Conservation (phyloP, 2,113 vertebrate species). For the Phrynosoma blainvillii region DNA sequence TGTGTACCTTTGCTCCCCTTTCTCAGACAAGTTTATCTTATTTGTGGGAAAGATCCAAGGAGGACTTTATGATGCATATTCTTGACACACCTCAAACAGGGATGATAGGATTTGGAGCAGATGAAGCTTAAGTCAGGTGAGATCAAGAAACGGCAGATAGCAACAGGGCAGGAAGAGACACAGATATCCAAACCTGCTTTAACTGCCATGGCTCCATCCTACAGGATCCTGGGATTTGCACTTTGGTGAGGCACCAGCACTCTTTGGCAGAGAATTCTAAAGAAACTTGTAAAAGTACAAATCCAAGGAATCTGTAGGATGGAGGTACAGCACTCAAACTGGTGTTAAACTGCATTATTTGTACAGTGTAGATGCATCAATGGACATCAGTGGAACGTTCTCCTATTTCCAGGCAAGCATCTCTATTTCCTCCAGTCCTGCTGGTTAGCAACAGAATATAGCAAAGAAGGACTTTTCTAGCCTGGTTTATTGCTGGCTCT, state of each 20-base stretch:
- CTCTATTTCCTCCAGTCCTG: slow-evolving; percentile 12
- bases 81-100: background rate
- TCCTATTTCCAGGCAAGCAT: background rate
- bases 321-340: too few relatives aligned
- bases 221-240: too few relatives aligned
- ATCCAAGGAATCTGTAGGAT: too few relatives aligned
- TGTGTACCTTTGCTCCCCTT: too few relatives aligned
- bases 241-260: too few relatives aligned
- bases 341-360: too few relatives aligned
- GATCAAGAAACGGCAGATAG: background rate
- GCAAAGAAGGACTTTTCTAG: slow-evolving; percentile 12
- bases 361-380: too few relatives aligned
- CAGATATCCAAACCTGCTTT: background rate
- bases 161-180: background rate
- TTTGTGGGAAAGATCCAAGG: too few relatives aligned
- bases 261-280: too few relatives aligned
- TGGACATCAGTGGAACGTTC: background rate
- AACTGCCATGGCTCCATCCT: too few relatives aligned
- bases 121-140: background rate
- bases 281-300: too few relatives aligned
- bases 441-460: slow-evolving; percentile 15
- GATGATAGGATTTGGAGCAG: background rate
- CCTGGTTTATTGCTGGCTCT: slow-evolving; percentile 3
- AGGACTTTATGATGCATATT: background rate
- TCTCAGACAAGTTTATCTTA: too few relatives aligned